Conservation (phyloP, 2,888 invertebrate species). For the Drymonia ruficornis region DNA sequence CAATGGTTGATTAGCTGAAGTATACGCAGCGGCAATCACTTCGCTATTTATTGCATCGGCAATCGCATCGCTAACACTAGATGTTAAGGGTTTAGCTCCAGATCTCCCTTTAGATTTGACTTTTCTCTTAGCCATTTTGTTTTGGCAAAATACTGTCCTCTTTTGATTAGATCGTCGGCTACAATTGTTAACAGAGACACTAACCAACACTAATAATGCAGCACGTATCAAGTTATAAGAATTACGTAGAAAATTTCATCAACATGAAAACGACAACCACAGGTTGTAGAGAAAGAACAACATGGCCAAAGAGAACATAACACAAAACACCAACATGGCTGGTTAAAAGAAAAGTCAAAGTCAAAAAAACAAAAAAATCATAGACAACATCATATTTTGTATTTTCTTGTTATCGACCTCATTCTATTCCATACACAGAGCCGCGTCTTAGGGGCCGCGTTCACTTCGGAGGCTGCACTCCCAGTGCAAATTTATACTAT, state of each 20-base stretch:
- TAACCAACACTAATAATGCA: neutral
- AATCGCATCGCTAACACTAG: constrained; percentile 17
- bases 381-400: no score
- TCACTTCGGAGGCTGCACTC: no score
- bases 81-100: constrained; percentile 31
- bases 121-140: constrained; percentile 67
- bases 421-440: no score
- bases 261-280: neutral
- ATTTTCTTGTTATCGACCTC: no score
- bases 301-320: neutral
- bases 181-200: neutral
- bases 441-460: no score
- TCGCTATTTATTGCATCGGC: constrained; percentile 38
- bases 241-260: no score
- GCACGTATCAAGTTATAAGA: neutral
- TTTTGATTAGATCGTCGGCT: constrained; percentile 8
- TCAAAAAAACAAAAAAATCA: neutral
- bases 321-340: neutral
- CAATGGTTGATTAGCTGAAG: constrained; percentile 47
- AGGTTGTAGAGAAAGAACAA: neutral
- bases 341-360: neutral
- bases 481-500: no score
- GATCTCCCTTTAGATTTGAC: constrained; percentile 47
- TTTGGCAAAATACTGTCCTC: constrained; percentile 18
- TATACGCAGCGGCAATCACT: constrained; percentile 52